Evolutionary conservation across 2,888 invertebrate genomes (phyloP), one percentile per base, ranked within the genome.

Genomic region (Papilio gigon): DNA sequence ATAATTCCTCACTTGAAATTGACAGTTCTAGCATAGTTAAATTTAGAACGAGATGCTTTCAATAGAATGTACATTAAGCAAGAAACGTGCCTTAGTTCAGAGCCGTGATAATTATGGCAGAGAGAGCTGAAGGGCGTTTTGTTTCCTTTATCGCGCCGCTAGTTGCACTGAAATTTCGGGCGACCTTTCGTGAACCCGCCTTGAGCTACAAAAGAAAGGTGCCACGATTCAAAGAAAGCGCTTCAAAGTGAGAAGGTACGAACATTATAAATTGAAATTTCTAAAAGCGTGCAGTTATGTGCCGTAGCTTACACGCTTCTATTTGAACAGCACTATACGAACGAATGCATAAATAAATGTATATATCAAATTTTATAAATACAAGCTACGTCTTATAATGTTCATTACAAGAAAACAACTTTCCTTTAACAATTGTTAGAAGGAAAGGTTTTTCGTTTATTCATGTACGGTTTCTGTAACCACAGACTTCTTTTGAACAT

Each of bases 161-260:
- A 30, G 53, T 37, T 40, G 37, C 64, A 8, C 27, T 37, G 27
- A 53, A 64, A 53, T 27, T 37, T 40, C 37, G 27, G 27, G 37
- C 40, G 64, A 40, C 53, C 40, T 64, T 40, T 40, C 25, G 27
- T 53, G 64, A 37, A 25, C 40, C 35, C 50, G 50, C n/a, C 37
- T 33, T 17, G 63, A 22, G 50, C 12, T 47, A 64, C 17, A 64
- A 64, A 64, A 53, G 35, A 37, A 33, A 64, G 22, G 37, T 40
- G 14, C 40, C 22, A 27, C 22, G 37, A 37, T 60, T 60, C 60
- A 60, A 40, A 60, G 37, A 60, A 40, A 40, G 37, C 40, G 60
- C 60, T 60, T 60, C 60, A 60, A 60, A 60, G 60, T 60, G 37
- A 40, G 37, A 60, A 22, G 53, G 53, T 56, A 56, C 17, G 30